phyloP scores from a whole-genome alignment of 2,797 vertebrate genomes.

The Phrynocephalus guinanensis region DNA sequence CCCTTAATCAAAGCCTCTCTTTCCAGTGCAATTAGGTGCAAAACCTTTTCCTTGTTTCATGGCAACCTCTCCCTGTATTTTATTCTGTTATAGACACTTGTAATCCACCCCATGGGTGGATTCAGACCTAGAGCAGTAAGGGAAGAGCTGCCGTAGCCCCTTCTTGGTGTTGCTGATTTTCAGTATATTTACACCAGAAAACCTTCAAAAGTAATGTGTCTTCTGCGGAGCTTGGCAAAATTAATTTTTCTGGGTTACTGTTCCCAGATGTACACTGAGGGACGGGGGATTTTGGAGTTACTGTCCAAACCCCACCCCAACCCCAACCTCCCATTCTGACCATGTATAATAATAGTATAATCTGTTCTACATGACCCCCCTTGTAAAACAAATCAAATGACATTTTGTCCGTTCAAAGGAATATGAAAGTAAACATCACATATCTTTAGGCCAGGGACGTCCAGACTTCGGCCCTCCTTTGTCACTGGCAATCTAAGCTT shows the following conservation, averaged over 20 bases:
- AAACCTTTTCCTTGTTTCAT: too few species aligned
- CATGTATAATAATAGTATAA: background rate
- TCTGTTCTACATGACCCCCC: background rate
- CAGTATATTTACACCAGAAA: background rate
- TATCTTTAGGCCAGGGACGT: background rate
- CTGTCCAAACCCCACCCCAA: too few species aligned
- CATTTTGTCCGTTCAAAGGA: background rate
- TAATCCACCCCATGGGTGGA: too few species aligned
- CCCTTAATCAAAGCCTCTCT: too few species aligned
- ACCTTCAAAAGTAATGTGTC: background rate
- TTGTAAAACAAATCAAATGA: background rate
- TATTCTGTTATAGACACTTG: too few species aligned
- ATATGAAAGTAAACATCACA: background rate
- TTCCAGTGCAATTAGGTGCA: too few species aligned
- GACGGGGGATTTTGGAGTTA: background rate
- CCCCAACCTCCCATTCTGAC: background rate
- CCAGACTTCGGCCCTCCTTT: too few species aligned
- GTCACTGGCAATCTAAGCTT: too few species aligned
- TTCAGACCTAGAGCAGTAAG: too few species aligned
- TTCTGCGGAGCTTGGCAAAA: background rate
- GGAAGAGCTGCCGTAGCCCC: too few species aligned
- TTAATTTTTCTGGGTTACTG: background rate
- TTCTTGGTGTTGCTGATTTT: background rate
- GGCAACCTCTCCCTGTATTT: too few species aligned
- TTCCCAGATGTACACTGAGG: background rate